Conservation (phyloP, 2,797 vertebrate species). For the Phoxinus dragarum region DNA sequence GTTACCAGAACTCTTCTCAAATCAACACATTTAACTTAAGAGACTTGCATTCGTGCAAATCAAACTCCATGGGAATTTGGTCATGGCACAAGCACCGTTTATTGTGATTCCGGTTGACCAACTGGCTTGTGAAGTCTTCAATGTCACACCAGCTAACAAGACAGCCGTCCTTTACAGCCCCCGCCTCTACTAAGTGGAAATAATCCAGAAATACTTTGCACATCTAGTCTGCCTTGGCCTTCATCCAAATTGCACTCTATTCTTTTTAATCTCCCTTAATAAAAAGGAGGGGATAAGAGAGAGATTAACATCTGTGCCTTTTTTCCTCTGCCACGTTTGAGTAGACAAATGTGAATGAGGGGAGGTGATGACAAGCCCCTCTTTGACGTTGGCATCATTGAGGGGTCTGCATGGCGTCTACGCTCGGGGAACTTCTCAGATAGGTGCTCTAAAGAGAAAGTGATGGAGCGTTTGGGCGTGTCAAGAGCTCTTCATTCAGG, state of each 20-base stretch:
- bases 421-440: conserved; percentile 65
- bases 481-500: conserved; percentile 55
- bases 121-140: conserved; percentile 82
- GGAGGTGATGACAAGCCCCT: conserved; percentile 73
- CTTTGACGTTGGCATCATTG: conserved; percentile 57
- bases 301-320: conserved; percentile 80
- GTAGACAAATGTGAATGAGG: conserved; percentile 76
- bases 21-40: conserved; percentile 21
- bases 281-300: conserved; percentile 74
- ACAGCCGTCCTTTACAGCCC: conserved; percentile 77
- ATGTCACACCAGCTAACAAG: conserved; percentile 81
- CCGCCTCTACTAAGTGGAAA: conserved; percentile 79
- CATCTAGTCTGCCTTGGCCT: conserved; percentile 76
- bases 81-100: conserved; percentile 68
- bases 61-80: conserved; percentile 72
- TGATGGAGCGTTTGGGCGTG: conserved; percentile 51
- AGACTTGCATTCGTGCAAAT: conserved; percentile 57
- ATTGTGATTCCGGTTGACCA: conserved; percentile 78
- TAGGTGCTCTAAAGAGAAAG: conserved; percentile 52
- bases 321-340: conserved; percentile 78
- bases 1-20: conserved; percentile 16
- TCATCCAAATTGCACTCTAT: conserved; percentile 76
- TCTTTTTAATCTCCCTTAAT: conserved; percentile 70
- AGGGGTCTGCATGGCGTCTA: conserved; percentile 64
- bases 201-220: conserved; percentile 79